Evolutionary conservation across 2,888 invertebrate genomes (phyloP), one percentile per base, ranked within the genome.

Genomic region (Eupeodes luniger): DNA sequence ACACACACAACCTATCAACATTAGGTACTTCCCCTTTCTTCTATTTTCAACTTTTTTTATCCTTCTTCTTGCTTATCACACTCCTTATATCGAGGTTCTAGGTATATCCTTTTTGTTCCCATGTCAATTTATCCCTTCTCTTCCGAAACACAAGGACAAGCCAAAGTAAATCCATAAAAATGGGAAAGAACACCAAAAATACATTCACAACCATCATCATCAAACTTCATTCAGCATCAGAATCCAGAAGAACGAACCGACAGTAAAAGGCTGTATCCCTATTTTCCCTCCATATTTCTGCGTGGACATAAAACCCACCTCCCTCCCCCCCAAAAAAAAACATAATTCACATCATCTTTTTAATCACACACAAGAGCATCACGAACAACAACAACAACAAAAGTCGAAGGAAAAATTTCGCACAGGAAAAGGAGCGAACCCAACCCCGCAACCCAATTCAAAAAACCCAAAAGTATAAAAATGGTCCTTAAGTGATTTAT

Each of bases 401-500:
- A 47, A 40, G 40, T 9, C 6, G 51, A 81, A 72, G 55, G 53
- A 4, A 19, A 66, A 40, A 51, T 57, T 27, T 51, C 14, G 76
- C 49, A 62, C 11, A 57, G 47, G 19, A 11, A 64, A 1, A 59
- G 19, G 19, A 34, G 34, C 6, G 16, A 64, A 64, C 12, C 7
- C 12, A 5, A 66, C 14, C 11, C 12, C 27, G n/a, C n/a, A 53
- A 53, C 53, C 9, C 40, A 69, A 53, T 62, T 44, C 12, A 78
- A 69, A 40, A 40, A 40, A 40, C 72, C 78, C 77, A 62, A 82
- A 82, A 64, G 66, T 47, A 59, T 79, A 83, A 70, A 84, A 85
- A 83, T 83, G 83, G 83, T 79, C 83, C 79, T 79, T 86, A 83
- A 83, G 86, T 86, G 86, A 83, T 86, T 86, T 86, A 86, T 86